Percentiles rank a stretch among this genome's conserved stretches.
These are phyloP conservation scores for Drosophila monieri DNA, from an alignment of 2,888 invertebrate genomes.

Conservation along the genomic window DNA sequence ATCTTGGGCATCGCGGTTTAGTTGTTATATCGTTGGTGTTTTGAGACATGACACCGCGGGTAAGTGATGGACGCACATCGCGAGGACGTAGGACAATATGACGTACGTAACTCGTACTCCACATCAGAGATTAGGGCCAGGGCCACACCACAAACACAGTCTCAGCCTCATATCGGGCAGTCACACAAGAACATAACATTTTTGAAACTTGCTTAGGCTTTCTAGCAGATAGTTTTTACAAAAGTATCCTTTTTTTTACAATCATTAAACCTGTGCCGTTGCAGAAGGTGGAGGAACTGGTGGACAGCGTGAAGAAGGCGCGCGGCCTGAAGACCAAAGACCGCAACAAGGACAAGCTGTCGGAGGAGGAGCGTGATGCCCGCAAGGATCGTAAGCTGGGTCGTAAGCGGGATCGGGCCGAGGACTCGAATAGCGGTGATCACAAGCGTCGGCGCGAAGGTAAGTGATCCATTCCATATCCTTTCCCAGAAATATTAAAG, in stretches of 20 bases:
- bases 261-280: constrained; percentile 66
- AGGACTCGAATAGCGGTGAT: constrained; percentile 88
- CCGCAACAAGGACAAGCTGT: constrained; percentile 87
- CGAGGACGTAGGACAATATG: constrained; percentile 16
- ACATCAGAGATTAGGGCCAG: constrained; percentile 7
- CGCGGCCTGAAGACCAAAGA: constrained; percentile 84
- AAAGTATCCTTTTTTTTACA: constrained; percentile 9
- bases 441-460: constrained; percentile 92
- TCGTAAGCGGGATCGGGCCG: constrained; percentile 91
- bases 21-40: constrained; percentile 64
- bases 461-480: constrained; percentile 75
- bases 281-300: constrained; percentile 82
- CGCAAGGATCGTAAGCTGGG: constrained; percentile 92
- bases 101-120: constrained; percentile 6
- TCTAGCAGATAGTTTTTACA: background rate
- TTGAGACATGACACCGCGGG: constrained; percentile 53
- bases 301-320: constrained; percentile 83
- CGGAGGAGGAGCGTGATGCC: constrained; percentile 91
- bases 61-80: constrained; percentile 57
- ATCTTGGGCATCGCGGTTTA: constrained; percentile 51
- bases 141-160: background rate
- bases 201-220: background rate
- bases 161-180: background rate
- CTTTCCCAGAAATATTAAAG: constrained; percentile 36
- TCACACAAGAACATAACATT: constrained; percentile 2